Percentiles rank a stretch among this genome's conserved stretches.
These are phyloP conservation scores for Triplophysa siluroides DNA, from an alignment of 2,113 vertebrate genomes.

Conservation along the genomic window DNA sequence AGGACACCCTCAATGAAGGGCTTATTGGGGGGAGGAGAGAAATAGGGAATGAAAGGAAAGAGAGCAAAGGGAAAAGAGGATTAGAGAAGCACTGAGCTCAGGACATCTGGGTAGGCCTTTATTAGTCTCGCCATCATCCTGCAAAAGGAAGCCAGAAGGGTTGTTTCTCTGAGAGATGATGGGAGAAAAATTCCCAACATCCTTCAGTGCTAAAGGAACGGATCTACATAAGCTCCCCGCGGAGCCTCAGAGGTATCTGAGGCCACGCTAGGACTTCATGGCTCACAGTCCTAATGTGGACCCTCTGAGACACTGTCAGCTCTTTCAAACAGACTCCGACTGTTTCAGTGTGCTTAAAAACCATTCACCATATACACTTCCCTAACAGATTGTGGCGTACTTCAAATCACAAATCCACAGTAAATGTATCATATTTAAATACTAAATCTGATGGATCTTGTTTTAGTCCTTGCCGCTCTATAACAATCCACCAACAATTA, in stretches of 20 bases:
- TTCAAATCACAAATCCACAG: neutral
- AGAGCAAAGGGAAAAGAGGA: slow-evolving; percentile 48
- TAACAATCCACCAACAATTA: no score
- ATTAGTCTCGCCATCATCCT: slow-evolving; percentile 50
- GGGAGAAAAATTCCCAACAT: slow-evolving; percentile 36
- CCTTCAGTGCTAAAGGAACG: slow-evolving; percentile 33
- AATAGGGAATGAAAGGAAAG: slow-evolving; percentile 5
- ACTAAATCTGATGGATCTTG: no score
- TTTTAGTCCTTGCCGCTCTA: no score
- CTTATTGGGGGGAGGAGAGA: neutral
- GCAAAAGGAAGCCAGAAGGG: slow-evolving; percentile 37
- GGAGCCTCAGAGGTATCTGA: slow-evolving; percentile 22
- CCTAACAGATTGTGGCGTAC: neutral
- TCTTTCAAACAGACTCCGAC: slow-evolving; percentile 46
- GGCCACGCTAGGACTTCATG: slow-evolving; percentile 28
- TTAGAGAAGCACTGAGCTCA: slow-evolving; percentile 45
- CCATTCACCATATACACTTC: slow-evolving; percentile 6
- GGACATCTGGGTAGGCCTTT: slow-evolving; percentile 53
- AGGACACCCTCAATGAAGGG: slow-evolving; percentile 5
- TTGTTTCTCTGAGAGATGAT: slow-evolving; percentile 48
- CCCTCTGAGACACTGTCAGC: slow-evolving; percentile 22
- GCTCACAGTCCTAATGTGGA: slow-evolving; percentile 25
- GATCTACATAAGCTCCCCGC: slow-evolving; percentile 39
- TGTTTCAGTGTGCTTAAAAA: slow-evolving; percentile 31
- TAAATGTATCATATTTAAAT: no score